Base-by-base conservation (phyloP, 2,113 vertebrate species). In the Alces alces region DNA sequence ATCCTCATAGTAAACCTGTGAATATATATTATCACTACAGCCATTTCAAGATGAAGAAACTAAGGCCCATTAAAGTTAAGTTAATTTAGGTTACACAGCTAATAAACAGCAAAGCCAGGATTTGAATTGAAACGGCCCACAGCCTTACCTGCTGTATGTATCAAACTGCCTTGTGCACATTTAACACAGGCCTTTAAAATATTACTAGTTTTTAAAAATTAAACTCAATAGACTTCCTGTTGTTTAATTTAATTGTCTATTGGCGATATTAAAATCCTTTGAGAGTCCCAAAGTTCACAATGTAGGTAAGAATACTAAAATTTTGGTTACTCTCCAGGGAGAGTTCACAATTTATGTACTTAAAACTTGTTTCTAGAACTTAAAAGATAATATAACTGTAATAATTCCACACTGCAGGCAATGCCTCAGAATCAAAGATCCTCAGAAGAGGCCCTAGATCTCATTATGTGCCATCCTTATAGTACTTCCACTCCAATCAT, bases 241-340 rank as follows among this genome's bases (percentile, higher is more conserved):
- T 86, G 14, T 92, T 96, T 93, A 97, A 25, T 30, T 45, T 19
- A 84, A 95, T 78, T 92, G 30, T 58, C 82, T 86, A 2, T 23
- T 70, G 43, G 43, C 95, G 76, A 73, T 47, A 92, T 54, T 96
- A 93, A 82, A 93, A 58, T 79, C 33, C 19, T 92, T 89, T 84
- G 60, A 60, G 27, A 92, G 88, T 79, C 33, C 33, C 61, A 45
- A 85, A 58, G 16, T 36, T 79, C 78, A 47, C 47, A 58, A 73
- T 13, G 23, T 61, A 87, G 30, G 60, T 60, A 57, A 55, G 54
- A 70, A 92, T 21, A 73, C 25, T 97, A 93, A 96, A 89, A 80
- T 43, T 8, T 6, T 70, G 15, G 36, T 78, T 39, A 80, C 17
- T 47, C 3, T 54, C 13, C 52, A 86, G 19, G 55, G 52, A 91